These are phyloP conservation scores for Aphidius ervi DNA, from an alignment of 1,140 invertebrate genomes.

Conservation along the genomic window DNA sequence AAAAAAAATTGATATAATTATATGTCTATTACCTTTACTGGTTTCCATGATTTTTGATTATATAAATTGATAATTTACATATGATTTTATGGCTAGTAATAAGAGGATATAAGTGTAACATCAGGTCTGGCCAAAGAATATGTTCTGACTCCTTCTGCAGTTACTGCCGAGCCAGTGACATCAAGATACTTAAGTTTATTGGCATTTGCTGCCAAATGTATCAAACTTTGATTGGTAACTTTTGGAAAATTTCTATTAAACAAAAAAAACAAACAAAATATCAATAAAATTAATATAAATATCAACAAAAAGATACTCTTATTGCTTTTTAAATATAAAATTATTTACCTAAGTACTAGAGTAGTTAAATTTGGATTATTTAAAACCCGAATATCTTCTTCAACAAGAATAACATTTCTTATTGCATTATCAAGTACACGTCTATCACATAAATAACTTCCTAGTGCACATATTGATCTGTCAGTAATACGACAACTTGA, in stretches of 20 bases:
- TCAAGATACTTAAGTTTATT: conserved; percentile 58
- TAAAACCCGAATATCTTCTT: conserved; percentile 33
- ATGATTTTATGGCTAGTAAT: not conserved
- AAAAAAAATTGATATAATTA: too few species aligned
- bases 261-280: conserved; percentile 18
- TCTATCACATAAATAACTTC: conserved; percentile 31
- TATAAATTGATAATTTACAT: too few species aligned
- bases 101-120: conserved; percentile 52
- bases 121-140: conserved; percentile 55
- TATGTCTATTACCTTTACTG: too few species aligned
- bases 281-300: not conserved
- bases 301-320: too few species aligned
- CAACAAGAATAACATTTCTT: conserved; percentile 31
- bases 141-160: conserved; percentile 52
- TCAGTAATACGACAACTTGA: conserved; percentile 39
- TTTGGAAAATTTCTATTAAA: conserved; percentile 58
- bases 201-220: conserved; percentile 59
- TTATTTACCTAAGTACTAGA: conserved; percentile 41
- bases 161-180: conserved; percentile 60
- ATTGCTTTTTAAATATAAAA: too few species aligned
- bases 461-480: conserved; percentile 43
- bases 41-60: too few species aligned
- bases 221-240: conserved; percentile 62
- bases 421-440: conserved; percentile 32
- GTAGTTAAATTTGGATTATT: conserved; percentile 46